Conservation (phyloP, 2,888 invertebrate species). For the Steinernema hermaphroditum region DNA sequence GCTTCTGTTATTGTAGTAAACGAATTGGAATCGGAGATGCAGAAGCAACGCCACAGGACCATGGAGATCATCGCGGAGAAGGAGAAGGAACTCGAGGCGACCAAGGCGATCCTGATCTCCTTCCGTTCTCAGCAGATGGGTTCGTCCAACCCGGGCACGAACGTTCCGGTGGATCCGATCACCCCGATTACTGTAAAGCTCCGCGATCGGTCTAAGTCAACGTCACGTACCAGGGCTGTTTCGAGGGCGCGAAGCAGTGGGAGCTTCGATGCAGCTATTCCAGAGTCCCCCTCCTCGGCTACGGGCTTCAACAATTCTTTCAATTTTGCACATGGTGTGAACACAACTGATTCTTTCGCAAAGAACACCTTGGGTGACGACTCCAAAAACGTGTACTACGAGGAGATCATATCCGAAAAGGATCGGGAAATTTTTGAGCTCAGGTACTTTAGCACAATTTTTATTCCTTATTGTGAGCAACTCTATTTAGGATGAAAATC, state of each 20-base stretch:
- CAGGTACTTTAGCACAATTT: slow-evolving; percentile 42
- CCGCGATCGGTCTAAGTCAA: background rate
- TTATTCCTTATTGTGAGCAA: background rate
- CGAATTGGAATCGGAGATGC: slow-evolving; percentile 69
- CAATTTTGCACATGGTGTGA: background rate
- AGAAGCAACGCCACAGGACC: slow-evolving; percentile 80
- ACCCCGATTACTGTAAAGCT: background rate
- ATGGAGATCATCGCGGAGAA: slow-evolving; percentile 68
- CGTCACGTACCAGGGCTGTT: background rate
- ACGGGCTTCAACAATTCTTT: background rate
- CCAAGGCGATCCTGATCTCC: slow-evolving; percentile 34
- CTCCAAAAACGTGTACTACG: slow-evolving; percentile 55
- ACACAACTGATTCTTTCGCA: background rate
- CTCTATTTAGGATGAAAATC: slow-evolving; percentile 75
- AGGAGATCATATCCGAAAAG: slow-evolving; percentile 77
- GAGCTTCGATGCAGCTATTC: slow-evolving; percentile 16
- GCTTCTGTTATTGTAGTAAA: slow-evolving; percentile 42
- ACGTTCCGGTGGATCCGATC: background rate
- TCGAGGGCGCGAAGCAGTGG: slow-evolving; percentile 1
- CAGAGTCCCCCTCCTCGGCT: slow-evolving; percentile 4
- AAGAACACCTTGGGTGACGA: background rate
- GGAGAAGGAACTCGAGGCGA: slow-evolving; percentile 56
- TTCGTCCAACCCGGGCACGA: background rate
- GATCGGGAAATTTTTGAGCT: slow-evolving; percentile 71
- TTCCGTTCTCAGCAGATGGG: slow-evolving; percentile 34